phyloP scores from a whole-genome alignment of 2,888 invertebrate genomes.

The Athalia circularis region DNA sequence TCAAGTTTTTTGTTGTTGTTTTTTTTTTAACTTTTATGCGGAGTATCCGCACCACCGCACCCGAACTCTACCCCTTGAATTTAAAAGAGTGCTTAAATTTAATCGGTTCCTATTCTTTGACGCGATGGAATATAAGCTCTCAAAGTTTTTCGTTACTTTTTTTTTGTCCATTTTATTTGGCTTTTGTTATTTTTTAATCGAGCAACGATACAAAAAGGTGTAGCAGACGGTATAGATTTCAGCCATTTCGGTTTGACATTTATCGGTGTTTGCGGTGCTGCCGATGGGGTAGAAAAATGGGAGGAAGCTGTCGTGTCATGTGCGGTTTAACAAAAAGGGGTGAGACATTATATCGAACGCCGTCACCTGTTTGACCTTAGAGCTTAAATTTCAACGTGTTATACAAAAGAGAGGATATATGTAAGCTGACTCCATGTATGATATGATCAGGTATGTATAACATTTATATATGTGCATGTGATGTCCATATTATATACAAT shows the following conservation, averaged over 20 bases:
- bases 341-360: constrained; percentile 31
- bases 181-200: too few species aligned
- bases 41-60: too few species aligned
- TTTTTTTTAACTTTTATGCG: too few species aligned
- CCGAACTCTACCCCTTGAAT: too few species aligned
- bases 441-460: neutral
- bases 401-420: neutral
- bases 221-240: neutral
- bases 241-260: neutral
- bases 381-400: constrained; percentile 19
- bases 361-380: constrained; percentile 20
- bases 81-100: too few species aligned
- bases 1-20: too few species aligned
- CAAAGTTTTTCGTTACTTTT: too few species aligned
- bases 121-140: too few species aligned
- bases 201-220: neutral
- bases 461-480: neutral
- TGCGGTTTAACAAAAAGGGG: constrained; percentile 19
- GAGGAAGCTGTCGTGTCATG: too few species aligned
- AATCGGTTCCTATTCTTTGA: too few species aligned
- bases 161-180: too few species aligned
- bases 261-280: constrained; percentile 2
- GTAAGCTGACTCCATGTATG: neutral
- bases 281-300: neutral
- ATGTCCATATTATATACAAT: neutral